Evolutionary conservation across 1,140 invertebrate species (phyloP), one percentile per base, ranked within the genome.

Genomic region (Teleogryllus occipitalis): DNA sequence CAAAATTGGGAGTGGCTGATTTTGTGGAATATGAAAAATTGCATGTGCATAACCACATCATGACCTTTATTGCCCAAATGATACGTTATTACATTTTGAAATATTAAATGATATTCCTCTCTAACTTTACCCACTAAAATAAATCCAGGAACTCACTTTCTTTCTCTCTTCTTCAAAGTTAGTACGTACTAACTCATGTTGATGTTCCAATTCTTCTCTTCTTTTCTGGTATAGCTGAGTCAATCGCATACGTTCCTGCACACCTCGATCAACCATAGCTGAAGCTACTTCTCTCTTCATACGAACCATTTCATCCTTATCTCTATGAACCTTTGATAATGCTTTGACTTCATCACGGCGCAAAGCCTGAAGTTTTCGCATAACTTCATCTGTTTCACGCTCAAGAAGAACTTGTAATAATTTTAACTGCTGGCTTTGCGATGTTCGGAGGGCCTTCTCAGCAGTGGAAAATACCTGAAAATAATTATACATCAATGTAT

Each of bases 331-430:
- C 82, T 94, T 94, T 18, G 92, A 90, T 76, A 96, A 86, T 48
- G 89, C 90, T 85, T 96, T 96, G 73, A 97, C 94, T 84, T 98
- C 95, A 77, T 95, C 93, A 81, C 95, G 92, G 79, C 94, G 92
- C 81, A 92, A 91, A 39, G 92, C 90, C 81, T 97, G 93, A 81
- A 97, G 87, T 83, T 92, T 91, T 83, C 94, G 92, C 90, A 96
- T 95, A 18, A 97, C 90, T 81, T 96, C 95, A 54, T 90, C 91
- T 27, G 93, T 95, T 82, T 95, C 93, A 77, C 91, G 89, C 81
- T 96, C 93, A 76, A 95, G 86, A 79, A 90, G 87, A 39, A 89
- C 88, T 87, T 91, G 83, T 10, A 94, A 85, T 74, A 89, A 88
- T 84, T 96, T 95, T 83, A 94, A 86, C 86, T 97, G 96, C 80